phyloP scores from a whole-genome alignment of 2,113 vertebrate species.

The Cyphomyrus plagiostoma region DNA sequence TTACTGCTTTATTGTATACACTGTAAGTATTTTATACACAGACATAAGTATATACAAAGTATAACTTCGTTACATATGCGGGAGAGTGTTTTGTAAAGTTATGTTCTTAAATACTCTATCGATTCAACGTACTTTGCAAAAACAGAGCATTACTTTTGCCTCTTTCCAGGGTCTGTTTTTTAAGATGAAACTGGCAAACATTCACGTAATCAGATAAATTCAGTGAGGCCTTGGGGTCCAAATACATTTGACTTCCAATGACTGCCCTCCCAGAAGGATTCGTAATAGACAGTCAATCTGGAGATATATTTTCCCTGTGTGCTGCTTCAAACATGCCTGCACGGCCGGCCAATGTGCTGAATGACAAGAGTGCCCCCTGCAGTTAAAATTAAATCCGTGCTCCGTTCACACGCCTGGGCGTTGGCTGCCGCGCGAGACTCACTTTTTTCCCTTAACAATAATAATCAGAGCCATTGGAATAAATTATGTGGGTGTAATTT shows the following conservation, averaged over 20 bases:
- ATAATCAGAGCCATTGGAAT: constrained; percentile 7
- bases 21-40: not conserved
- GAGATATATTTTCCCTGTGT: constrained; percentile 21
- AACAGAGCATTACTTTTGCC: not conserved
- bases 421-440: constrained; percentile 1
- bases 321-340: not conserved
- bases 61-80: not conserved
- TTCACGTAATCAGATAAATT: constrained; percentile 37
- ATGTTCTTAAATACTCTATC: not conserved
- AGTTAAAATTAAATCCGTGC: constrained; percentile 11
- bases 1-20: not conserved
- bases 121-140: not conserved
- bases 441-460: not conserved
- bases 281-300: constrained; percentile 35
- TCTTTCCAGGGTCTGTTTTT: constrained; percentile 1
- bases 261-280: constrained; percentile 23
- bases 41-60: not conserved
- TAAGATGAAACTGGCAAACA: constrained; percentile 23
- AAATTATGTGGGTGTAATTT: not conserved
- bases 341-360: constrained; percentile 7
- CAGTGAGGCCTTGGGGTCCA: constrained; percentile 27
- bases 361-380: constrained; percentile 39
- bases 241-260: constrained; percentile 35
- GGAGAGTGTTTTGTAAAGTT: not conserved
- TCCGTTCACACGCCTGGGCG: constrained; percentile 15